Evolutionary conservation across 2,797 vertebrate species (phyloP).

Genomic region (Cuculus canorus): DNA sequence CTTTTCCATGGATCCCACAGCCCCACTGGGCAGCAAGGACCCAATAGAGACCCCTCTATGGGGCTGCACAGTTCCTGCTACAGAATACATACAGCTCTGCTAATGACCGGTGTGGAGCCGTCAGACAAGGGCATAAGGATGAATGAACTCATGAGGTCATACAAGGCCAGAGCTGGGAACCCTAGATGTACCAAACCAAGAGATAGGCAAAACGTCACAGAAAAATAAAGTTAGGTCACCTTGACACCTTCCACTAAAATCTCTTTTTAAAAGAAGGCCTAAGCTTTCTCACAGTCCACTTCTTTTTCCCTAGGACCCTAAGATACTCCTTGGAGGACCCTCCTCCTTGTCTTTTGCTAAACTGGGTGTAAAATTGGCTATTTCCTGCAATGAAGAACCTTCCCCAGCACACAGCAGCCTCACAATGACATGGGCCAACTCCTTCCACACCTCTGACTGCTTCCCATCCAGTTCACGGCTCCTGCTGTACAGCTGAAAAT

Average conservation of each 20-base stretch:
- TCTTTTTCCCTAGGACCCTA: neutral
- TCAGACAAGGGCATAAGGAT: fast-evolving
- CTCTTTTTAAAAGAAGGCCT: neutral
- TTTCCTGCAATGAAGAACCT: neutral
- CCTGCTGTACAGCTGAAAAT: neutral
- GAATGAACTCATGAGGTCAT: fast-evolving
- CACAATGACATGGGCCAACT: neutral
- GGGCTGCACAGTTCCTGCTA: neutral
- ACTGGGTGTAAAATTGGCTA: neutral
- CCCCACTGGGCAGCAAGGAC: neutral
- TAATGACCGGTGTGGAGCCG: neutral
- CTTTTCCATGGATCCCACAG: neutral
- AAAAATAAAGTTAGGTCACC: neutral
- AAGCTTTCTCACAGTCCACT: neutral
- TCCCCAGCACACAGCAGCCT: neutral
- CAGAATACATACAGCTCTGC: fast-evolving
- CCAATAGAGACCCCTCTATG: fast-evolving
- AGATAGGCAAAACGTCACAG: neutral
- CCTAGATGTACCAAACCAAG: neutral
- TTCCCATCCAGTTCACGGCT: neutral
- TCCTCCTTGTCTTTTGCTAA: neutral
- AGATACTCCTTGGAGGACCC: neutral
- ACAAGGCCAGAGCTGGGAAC: neutral
- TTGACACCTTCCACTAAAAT: neutral
- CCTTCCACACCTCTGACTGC: neutral